These are phyloP conservation scores for Leucania comma DNA, from an alignment of 2,888 invertebrate species.

Conservation along the genomic window DNA sequence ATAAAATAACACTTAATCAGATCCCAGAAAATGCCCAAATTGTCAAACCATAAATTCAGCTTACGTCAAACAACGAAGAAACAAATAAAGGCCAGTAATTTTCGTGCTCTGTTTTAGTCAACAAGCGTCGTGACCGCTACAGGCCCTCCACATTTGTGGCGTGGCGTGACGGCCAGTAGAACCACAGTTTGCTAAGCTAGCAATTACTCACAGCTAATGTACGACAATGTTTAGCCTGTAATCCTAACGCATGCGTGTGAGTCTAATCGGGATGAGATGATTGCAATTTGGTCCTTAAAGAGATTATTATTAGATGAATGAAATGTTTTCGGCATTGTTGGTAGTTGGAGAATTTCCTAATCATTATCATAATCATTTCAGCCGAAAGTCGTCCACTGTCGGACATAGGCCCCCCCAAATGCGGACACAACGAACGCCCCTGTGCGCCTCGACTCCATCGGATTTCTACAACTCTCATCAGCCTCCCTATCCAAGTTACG, in stretches of 20 bases:
- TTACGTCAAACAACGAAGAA: neutral
- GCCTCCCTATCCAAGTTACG: too few species aligned
- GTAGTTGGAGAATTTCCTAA: too few species aligned
- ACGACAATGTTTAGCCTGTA: slow-evolving; percentile 72
- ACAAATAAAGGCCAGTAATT: slow-evolving; percentile 24
- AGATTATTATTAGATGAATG: neutral
- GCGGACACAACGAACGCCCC: too few species aligned
- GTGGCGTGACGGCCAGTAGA: slow-evolving; percentile 53
- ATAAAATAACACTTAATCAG: too few species aligned
- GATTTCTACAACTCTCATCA: too few species aligned
- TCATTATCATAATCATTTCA: too few species aligned
- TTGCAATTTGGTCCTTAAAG: slow-evolving; percentile 21
- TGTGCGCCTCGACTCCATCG: too few species aligned
- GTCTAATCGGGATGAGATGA: slow-evolving; percentile 48
- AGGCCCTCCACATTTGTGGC: slow-evolving; percentile 47
- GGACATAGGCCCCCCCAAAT: too few species aligned
- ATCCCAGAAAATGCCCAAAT: too few species aligned
- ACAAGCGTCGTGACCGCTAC: slow-evolving; percentile 28
- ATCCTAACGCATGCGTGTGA: slow-evolving; percentile 72
- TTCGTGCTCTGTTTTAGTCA: slow-evolving; percentile 24
- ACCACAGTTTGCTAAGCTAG: slow-evolving; percentile 74
- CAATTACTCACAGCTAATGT: slow-evolving; percentile 82
- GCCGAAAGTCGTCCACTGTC: too few species aligned
- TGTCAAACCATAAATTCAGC: neutral
- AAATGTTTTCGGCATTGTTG: too few species aligned